Evolutionary conservation across 2,888 invertebrate species (phyloP).

Genomic region (Cryptus viduatorius): DNA sequence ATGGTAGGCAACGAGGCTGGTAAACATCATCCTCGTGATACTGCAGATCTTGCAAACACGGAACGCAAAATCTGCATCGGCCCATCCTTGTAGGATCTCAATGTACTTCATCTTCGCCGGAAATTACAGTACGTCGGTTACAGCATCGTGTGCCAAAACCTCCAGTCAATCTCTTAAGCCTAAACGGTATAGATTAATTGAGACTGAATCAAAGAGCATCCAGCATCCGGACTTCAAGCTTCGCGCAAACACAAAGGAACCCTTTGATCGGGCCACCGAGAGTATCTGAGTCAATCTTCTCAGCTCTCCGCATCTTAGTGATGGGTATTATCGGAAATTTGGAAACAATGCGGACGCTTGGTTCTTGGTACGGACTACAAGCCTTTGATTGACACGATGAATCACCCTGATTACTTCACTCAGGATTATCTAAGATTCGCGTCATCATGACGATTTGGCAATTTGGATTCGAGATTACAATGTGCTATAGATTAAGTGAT

Average conservation of each 20-base stretch:
- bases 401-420: too few relatives aligned
- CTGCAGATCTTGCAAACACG: slow-evolving; percentile 34
- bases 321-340: neutral
- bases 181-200: neutral
- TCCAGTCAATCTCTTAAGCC: neutral
- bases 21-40: slow-evolving; percentile 52
- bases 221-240: neutral
- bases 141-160: neutral
- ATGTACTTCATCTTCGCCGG: neutral
- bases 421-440: too few relatives aligned
- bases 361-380: neutral
- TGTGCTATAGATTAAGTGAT: neutral
- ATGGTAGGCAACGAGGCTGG: slow-evolving; percentile 24
- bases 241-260: neutral
- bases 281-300: too few relatives aligned
- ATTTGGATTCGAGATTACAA: too few relatives aligned
- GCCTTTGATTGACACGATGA: neutral
- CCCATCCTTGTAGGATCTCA: neutral
- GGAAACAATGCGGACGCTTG: neutral
- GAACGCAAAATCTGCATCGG: neutral
- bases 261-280: neutral
- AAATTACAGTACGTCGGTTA: neutral
- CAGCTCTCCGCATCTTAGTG: neutral
- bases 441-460: too few relatives aligned
- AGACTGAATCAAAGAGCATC: neutral